Evolutionary conservation across 1,140 invertebrate species (phyloP).

Genomic region (Aphis craccivora): DNA sequence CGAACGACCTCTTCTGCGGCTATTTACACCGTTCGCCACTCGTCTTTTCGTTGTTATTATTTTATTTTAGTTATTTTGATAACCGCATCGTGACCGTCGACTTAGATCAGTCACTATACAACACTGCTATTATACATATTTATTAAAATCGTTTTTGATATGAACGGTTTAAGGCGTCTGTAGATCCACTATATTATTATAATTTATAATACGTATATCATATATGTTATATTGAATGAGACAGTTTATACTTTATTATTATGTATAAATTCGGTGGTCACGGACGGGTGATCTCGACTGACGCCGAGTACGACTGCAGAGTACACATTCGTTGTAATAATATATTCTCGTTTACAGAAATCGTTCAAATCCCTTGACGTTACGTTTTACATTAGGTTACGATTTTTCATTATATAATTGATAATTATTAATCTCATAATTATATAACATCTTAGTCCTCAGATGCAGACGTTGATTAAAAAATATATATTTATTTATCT

Average conservation of each 20-base stretch:
- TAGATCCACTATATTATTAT: neutral
- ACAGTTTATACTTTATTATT: neutral
- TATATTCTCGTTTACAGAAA: neutral
- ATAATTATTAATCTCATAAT: neutral
- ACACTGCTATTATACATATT: neutral
- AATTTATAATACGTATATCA: neutral
- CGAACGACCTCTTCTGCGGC: neutral
- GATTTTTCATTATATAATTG: neutral
- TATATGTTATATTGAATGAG: neutral
- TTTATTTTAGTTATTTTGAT: conserved; percentile 8
- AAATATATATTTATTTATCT: neutral
- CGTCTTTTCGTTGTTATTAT: neutral
- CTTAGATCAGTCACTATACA: neutral
- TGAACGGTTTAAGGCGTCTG: neutral
- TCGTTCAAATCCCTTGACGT: neutral
- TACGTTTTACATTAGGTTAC: neutral
- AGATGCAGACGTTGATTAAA: neutral
- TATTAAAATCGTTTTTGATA: neutral
- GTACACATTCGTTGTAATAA: neutral
- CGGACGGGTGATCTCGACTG: neutral
- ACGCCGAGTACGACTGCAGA: neutral
- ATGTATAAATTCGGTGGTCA: neutral
- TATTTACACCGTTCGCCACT: conserved; percentile 7
- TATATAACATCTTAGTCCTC: neutral
- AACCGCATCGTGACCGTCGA: neutral